phyloP scores from a whole-genome alignment of 2,113 vertebrate genomes.

The Anseranas semipalmata region DNA sequence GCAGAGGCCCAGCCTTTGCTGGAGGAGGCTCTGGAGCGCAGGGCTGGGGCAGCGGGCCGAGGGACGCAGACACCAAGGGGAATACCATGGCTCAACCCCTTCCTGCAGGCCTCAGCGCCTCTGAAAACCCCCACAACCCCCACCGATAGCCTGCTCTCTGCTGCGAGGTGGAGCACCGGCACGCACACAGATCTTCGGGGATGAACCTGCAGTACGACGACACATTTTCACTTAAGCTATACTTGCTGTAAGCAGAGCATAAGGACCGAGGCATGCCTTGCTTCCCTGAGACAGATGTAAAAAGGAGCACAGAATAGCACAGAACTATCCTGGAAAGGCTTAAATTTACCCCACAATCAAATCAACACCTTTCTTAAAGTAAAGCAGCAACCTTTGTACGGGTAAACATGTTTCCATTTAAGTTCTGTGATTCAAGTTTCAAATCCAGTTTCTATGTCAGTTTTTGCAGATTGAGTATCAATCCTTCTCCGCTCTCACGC shows the following conservation, averaged over 20 bases:
- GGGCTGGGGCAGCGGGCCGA: no score
- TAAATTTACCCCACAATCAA: background rate
- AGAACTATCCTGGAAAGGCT: background rate
- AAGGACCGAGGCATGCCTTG: background rate
- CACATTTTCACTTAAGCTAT: background rate
- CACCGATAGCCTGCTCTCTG: background rate
- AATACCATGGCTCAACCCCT: background rate
- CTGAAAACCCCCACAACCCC: background rate
- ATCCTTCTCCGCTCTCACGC: background rate
- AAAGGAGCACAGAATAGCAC: background rate
- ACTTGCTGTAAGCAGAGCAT: background rate
- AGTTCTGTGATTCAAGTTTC: background rate
- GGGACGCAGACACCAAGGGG: no score
- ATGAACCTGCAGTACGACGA: background rate
- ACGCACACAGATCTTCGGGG: background rate
- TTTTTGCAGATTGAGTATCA: background rate
- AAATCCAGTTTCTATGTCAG: background rate
- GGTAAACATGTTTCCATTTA: background rate
- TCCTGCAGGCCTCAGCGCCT: background rate
- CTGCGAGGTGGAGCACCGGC: background rate
- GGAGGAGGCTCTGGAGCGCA: no score
- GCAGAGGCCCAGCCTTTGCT: no score
- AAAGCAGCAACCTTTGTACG: background rate
- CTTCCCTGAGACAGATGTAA: background rate
- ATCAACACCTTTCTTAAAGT: background rate